phyloP scores from a whole-genome alignment of 2,888 invertebrate species.

The Cheilosia impressa region DNA sequence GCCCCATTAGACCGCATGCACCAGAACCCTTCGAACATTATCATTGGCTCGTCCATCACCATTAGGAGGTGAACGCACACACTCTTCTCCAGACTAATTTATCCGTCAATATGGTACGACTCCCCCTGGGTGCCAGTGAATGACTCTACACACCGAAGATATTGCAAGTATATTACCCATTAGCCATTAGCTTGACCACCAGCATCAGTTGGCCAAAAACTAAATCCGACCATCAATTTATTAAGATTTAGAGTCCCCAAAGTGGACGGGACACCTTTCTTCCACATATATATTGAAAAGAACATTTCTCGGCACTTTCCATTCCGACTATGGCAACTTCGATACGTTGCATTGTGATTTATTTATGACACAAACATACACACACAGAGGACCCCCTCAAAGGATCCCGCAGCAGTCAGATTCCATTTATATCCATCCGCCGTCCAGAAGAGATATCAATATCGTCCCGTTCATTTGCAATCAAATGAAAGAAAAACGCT shows the following conservation, averaged over 20 bases:
- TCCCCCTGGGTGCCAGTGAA: not conserved
- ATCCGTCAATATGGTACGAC: slow-evolving; percentile 51
- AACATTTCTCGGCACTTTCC: slow-evolving; percentile 37
- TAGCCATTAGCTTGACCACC: slow-evolving; percentile 61
- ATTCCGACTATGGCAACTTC: slow-evolving; percentile 60
- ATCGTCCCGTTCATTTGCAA: slow-evolving; percentile 31
- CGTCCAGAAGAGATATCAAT: slow-evolving; percentile 54
- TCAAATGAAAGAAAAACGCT: slow-evolving; percentile 41
- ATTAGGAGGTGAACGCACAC: slow-evolving; percentile 63
- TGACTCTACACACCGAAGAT: slow-evolving; percentile 52
- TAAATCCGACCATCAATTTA: slow-evolving; percentile 72
- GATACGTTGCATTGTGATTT: slow-evolving; percentile 74
- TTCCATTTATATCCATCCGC: slow-evolving; percentile 73
- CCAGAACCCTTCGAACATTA: slow-evolving; percentile 19
- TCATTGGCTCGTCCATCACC: slow-evolving; percentile 66
- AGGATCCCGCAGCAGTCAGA: slow-evolving; percentile 69
- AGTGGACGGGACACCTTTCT: slow-evolving; percentile 64
- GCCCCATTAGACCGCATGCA: not conserved
- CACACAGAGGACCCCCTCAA: slow-evolving; percentile 34
- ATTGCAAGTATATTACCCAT: slow-evolving; percentile 64
- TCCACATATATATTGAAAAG: slow-evolving; percentile 30
- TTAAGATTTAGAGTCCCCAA: slow-evolving; percentile 68
- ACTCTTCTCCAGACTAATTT: slow-evolving; percentile 66
- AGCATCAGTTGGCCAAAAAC: slow-evolving; percentile 65
- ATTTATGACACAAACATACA: slow-evolving; percentile 74